A percentile compares a stretch with the other conserved stretches of the same genome.
Conservation (phyloP, 2,888 invertebrate species). For the Volucella bombylans region DNA sequence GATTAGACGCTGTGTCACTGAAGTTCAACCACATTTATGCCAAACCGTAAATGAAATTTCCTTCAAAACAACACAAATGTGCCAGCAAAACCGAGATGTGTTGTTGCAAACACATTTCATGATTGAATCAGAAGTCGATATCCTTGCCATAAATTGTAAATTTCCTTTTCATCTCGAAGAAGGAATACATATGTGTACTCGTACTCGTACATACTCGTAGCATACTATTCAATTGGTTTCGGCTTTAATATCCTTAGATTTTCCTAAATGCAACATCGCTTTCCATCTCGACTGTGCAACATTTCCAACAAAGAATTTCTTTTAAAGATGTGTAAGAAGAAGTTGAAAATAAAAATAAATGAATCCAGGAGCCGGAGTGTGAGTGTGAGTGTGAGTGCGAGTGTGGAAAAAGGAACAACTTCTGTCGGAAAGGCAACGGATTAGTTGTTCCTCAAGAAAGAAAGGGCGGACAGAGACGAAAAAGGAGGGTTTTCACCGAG, state of each 20-base stretch:
- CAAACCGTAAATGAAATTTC: no score
- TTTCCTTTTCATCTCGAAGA: no score
- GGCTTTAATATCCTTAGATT: not conserved
- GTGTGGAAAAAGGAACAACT: constrained; percentile 70
- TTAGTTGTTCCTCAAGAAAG: constrained; percentile 61
- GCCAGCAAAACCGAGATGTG: no score
- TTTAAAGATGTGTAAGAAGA: constrained; percentile 58
- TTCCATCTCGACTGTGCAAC: constrained; percentile 41
- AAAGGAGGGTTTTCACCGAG: constrained; percentile 57
- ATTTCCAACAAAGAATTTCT: constrained; percentile 57
- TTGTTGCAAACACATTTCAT: no score
- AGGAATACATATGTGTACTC: no score
- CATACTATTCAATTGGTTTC: no score
- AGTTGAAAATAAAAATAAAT: constrained; percentile 73
- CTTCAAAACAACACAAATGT: no score
- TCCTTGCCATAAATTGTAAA: no score
- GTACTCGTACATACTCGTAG: no score
- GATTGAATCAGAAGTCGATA: no score
- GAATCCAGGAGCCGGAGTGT: constrained; percentile 68
- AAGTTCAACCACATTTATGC: no score
- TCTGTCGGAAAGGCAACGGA: constrained; percentile 71
- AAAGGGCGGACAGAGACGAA: constrained; percentile 25
- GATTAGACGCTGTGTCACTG: no score
- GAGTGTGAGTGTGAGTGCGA: constrained; percentile 64
- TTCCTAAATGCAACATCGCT: not conserved